Percentiles rank a stretch among this genome's conserved stretches.
Evolutionary conservation across 2,113 vertebrate species (phyloP).

Genomic region (Eira barbara): DNA sequence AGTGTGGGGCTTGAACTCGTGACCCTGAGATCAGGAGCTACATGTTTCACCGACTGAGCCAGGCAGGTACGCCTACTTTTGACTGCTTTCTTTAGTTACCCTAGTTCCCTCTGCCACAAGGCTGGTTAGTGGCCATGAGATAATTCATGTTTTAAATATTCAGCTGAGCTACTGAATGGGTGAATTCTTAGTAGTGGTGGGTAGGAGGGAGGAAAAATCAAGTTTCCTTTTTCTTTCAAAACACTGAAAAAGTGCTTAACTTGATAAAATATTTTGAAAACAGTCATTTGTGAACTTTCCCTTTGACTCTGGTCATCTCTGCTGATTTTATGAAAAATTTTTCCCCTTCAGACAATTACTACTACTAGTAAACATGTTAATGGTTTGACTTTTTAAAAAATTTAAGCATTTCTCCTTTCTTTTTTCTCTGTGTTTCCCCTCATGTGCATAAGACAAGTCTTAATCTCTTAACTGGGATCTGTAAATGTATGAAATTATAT

Average conservation of each 20-base stretch:
- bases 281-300: background rate
- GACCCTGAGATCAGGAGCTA: background rate
- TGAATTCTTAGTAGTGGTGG: background rate
- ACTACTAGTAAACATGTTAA: background rate
- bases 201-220: background rate
- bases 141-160: background rate
- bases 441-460: background rate
- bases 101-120: background rate
- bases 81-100: background rate
- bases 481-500: background rate
- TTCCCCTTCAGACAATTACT: background rate
- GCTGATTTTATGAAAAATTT: constrained; percentile 17
- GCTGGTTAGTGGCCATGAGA: background rate
- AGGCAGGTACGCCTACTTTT: background rate
- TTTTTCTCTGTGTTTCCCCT: background rate
- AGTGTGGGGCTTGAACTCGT: background rate
- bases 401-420: background rate
- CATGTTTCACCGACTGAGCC: background rate
- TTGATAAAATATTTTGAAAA: background rate
- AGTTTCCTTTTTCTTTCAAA: background rate
- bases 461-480: background rate
- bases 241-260: background rate
- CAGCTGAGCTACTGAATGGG: background rate
- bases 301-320: background rate
- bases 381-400: background rate